A percentile compares a stretch with the other conserved stretches of the same genome.
Evolutionary conservation across 2,113 vertebrate genomes (phyloP).

Genomic region (Antennarius striatus): DNA sequence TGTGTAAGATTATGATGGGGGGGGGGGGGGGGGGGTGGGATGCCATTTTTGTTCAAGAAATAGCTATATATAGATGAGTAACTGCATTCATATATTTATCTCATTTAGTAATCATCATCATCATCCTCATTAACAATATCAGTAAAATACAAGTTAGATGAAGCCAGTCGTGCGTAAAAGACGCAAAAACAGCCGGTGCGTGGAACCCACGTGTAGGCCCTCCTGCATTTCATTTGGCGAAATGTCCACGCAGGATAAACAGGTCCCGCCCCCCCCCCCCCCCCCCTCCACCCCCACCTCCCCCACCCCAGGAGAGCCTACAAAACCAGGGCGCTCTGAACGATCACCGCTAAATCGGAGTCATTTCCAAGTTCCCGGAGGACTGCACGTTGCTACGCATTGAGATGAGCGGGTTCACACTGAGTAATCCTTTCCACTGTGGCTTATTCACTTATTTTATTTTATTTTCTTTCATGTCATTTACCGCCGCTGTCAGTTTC

Average conservation of each 20-base stretch:
- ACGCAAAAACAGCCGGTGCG: constrained; percentile 25
- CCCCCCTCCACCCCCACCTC: no score
- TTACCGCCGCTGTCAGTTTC: constrained; percentile 79
- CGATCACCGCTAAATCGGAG: constrained; percentile 27
- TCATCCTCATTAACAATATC: no score
- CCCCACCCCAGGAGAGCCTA: constrained; percentile 28
- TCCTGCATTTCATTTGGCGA: constrained; percentile 4
- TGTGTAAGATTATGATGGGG: no score
- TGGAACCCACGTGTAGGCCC: background rate
- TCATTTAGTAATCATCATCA: no score
- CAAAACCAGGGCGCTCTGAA: constrained; percentile 56
- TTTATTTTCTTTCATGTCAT: constrained; percentile 78
- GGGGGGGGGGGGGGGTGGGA: no score
- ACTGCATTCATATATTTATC: no score
- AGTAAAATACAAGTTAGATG: background rate
- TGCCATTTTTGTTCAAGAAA: no score
- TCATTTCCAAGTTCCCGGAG: constrained; percentile 47
- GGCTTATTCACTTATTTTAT: constrained; percentile 78
- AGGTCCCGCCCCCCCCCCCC: constrained; percentile 46
- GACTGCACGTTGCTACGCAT: constrained; percentile 21
- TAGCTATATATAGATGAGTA: no score
- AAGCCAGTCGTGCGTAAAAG: constrained; percentile 36
- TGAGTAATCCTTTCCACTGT: constrained; percentile 66
- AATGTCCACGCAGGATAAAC: constrained; percentile 32
- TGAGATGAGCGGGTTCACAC: constrained; percentile 66